These are phyloP conservation scores for Idaea aversata DNA, from an alignment of 2,888 invertebrate species.

Conservation along the genomic window DNA sequence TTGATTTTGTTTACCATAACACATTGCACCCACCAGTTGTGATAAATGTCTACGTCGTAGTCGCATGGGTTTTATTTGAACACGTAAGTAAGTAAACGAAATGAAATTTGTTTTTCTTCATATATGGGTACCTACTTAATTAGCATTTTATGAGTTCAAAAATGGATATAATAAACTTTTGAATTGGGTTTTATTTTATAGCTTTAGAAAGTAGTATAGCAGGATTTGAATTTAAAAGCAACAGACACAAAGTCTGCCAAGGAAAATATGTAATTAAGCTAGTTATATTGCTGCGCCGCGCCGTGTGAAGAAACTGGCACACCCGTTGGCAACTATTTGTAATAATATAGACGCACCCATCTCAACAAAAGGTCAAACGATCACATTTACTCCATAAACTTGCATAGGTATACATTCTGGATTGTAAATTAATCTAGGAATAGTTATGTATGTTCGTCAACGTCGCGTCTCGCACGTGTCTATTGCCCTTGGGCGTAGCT, in stretches of 20 bases:
- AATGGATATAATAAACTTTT: not conserved
- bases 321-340: not conserved
- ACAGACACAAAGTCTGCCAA: not conserved
- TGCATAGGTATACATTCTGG: slow-evolving; percentile 7
- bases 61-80: too few relatives aligned
- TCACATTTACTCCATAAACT: not conserved
- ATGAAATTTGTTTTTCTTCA: too few relatives aligned
- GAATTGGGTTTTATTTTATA: not conserved
- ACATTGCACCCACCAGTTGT: not conserved
- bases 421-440: slow-evolving; percentile 19
- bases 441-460: slow-evolving; percentile 25
- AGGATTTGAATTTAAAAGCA: not conserved
- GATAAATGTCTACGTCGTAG: too few relatives aligned
- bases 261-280: not conserved
- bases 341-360: not conserved
- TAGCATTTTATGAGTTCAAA: not conserved
- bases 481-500: slow-evolving; percentile 51
- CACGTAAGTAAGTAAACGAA: too few relatives aligned
- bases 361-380: not conserved
- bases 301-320: not conserved
- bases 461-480: slow-evolving; percentile 39
- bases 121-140: too few relatives aligned
- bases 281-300: not conserved
- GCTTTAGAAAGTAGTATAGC: not conserved
- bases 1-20: slow-evolving; percentile 10